These are phyloP conservation scores for Lepus americanus DNA, from an alignment of 2,113 vertebrate genomes.

Conservation along the genomic window DNA sequence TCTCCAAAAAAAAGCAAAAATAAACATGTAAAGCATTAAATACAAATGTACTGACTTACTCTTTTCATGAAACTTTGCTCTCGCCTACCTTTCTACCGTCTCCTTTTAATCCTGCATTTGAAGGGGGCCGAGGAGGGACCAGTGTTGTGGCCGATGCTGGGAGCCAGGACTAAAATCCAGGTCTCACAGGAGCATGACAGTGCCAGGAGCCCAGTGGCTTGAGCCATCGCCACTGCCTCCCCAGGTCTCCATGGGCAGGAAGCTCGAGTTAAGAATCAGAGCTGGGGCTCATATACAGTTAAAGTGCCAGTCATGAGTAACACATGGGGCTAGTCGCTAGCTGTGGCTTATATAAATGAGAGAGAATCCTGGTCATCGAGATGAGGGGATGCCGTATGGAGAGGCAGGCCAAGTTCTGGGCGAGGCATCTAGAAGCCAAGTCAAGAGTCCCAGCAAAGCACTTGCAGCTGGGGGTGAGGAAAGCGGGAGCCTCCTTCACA, in stretches of 20 bases:
- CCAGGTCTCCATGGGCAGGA: no score
- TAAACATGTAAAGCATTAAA: background rate
- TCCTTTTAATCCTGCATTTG: no score
- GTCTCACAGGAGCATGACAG: no score
- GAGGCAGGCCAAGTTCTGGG: background rate
- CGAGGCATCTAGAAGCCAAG: background rate
- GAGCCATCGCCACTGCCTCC: no score
- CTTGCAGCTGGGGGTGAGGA: background rate
- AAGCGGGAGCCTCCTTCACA: background rate
- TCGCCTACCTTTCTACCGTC: no score
- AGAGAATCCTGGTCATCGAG: conserved; percentile 1
- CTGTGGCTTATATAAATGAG: background rate
- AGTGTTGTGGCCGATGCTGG: no score
- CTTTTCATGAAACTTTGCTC: no score
- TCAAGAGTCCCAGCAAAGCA: background rate
- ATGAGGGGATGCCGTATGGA: background rate
- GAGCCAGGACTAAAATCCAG: no score
- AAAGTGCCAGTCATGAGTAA: conserved; percentile 45
- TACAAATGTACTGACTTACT: no score
- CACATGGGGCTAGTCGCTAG: conserved; percentile 16
- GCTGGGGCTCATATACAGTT: background rate
- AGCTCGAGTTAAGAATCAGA: no score
- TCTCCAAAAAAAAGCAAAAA: background rate
- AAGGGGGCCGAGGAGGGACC: no score
- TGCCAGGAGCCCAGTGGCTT: no score